Conservation (phyloP, 1,140 invertebrate genomes). For the Daktulosphaira vitifoliae region DNA sequence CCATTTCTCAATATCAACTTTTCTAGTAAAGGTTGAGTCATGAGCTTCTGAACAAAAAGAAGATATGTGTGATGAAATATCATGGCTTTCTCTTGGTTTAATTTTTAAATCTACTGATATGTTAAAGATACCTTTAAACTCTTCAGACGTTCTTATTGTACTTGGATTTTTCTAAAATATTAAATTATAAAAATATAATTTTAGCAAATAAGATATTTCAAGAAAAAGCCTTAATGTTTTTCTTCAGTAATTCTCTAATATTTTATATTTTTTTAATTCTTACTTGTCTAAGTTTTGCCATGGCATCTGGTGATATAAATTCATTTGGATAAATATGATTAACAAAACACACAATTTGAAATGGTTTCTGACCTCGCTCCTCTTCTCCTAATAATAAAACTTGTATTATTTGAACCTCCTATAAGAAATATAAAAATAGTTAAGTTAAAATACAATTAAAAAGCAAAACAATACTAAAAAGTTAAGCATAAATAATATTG, state of each 20-base stretch:
- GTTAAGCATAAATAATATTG: too few species aligned
- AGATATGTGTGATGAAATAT: constrained; percentile 65
- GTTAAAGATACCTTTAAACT: constrained; percentile 71
- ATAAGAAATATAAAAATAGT: too few species aligned
- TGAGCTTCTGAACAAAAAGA: constrained; percentile 65
- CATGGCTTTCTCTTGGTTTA: constrained; percentile 53
- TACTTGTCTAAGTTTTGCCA: constrained; percentile 90
- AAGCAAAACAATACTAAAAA: too few species aligned
- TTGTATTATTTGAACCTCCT: constrained; percentile 90
- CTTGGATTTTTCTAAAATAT: constrained; percentile 66
- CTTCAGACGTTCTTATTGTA: constrained; percentile 74
- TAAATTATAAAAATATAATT: not conserved
- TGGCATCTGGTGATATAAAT: constrained; percentile 90
- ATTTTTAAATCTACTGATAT: constrained; percentile 74
- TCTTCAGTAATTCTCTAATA: not conserved
- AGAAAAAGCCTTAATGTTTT: not conserved
- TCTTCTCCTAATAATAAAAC: constrained; percentile 89
- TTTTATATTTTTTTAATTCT: not conserved
- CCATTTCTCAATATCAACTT: constrained; percentile 69
- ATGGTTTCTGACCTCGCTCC: constrained; percentile 79
- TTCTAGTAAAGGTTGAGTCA: constrained; percentile 66
- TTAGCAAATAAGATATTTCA: not conserved
- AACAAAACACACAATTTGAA: constrained; percentile 86
- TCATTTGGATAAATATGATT: constrained; percentile 81
- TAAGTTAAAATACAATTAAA: too few species aligned